Base-by-base conservation (phyloP, 2,888 invertebrate genomes). In the Syrista parreyssii region DNA sequence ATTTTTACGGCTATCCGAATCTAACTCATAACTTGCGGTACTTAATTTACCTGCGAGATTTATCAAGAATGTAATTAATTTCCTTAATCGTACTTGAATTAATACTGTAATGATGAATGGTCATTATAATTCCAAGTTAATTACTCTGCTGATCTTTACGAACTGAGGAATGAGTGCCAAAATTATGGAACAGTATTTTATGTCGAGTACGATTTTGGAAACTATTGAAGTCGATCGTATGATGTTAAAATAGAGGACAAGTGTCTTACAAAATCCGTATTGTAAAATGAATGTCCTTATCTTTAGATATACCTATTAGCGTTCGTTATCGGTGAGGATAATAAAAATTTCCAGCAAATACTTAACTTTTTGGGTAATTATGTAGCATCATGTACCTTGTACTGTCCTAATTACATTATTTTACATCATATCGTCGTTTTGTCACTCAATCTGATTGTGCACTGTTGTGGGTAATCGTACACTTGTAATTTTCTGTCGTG, bases 381-480 rank as follows among this genome's bases (percentile, higher is more conserved):
- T 78, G 77, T 75, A 76, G 76, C 79, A 83, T 83, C 80, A 79
- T 86, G 82, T 86, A 85, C 82, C 80, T 83, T 84, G 80, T 84
- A 82, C 80, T 83, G 79, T 83, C 78, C 73, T 81, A 85, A 86
- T 86, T 84, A 85, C 80, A 85, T 77, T 83, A 83, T 86, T 86
- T 85, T 86, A 82, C 81, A 85, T 81, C 79, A 84, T n/a, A 82
- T 77, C 32, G 71, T 11, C 71, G 31, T 71, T 71, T 71, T n/a
- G 23, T 31, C 33, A 32, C 33, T 71, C 32, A 71, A 71, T 71
- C 33, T 71, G 71, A 71, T 71, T 33, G 71, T 31, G 71, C 71
- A 55, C 55, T 23, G 9, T 55, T 23, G 55, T 23, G 15, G 55
- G 23, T 55, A 55, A 55, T 55, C 23, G 55, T 55, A 55, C 15